Evolutionary conservation across 2,113 vertebrate species (phyloP), one percentile per base, ranked within the genome.

Genomic region (Columba livia): DNA sequence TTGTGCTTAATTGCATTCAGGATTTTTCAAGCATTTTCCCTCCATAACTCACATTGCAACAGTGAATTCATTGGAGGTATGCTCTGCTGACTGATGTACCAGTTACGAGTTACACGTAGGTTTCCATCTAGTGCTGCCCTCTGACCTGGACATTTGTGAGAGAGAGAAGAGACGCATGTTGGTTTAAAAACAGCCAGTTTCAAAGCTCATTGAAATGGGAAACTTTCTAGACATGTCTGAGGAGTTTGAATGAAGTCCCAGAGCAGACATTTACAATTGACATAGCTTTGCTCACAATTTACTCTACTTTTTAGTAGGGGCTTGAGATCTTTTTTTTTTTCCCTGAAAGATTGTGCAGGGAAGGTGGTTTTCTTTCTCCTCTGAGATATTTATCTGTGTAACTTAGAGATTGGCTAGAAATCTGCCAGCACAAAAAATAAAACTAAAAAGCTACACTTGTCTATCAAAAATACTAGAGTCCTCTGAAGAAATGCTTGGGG

Each of bases 21-120:
- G 90, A 74, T 78, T 93, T 80, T 92, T 97, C 96, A 96, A 79
- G 95, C 92, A 94, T 94, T 90, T 94, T 69, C 38, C n/a, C 34
- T 86, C 56, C 42, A 11, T 71, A 92, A 67, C 60, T 85, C 53
- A 61, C 60, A 29, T 21, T 80, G 57, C 69, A 80, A 77, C 38
- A 90, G 77, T 29, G 88, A 96, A 94, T 94, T 92, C 85, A 54
- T 80, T 14, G 56, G 88, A 90, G 90, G 58, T 50, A 60, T 53
- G 60, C 85, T 95, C 69, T 93, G 75, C 85, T 92, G 85, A 80
- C 66, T 86, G 86, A 89, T 84, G 85, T 72, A 79, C 79, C 61
- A 36, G 90, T 84, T 88, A 84, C 57, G 77, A 69, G 48, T 89
- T 86, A 90, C 85, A 65, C 12, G 6, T 1, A 69, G 54, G 64